Evolutionary conservation across 1,140 invertebrate species (phyloP), one percentile per base, ranked within the genome.

Genomic region (Platorchestia sp.): DNA sequence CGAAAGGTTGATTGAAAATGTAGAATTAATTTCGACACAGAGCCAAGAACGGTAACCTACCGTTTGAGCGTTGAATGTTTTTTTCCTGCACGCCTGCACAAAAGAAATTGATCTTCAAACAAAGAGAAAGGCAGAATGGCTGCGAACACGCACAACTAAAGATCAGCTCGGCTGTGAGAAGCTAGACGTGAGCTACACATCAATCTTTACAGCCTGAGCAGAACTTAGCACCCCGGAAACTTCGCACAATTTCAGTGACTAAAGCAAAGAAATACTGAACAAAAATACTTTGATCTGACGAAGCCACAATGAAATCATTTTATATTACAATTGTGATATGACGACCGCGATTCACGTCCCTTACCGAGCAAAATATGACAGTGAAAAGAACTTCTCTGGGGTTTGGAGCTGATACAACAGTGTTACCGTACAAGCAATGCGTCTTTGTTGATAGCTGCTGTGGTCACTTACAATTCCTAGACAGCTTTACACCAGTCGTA

Each of bases 21-120:
- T 36, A 75, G 59, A 14, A 89, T 27, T 89, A 41, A 36, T 89
- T 89, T 89, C 87, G 87, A 89, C 41, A 89, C 41, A 5, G 27
- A 89, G 36, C 14, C 14, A 42, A 1, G 0, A 89, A 42, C 41
- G 43, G 36, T 44, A 45, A 93, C 91, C 91, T 93, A 93, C 91
- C 91, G 91, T 93, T 44, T 93, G 91, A 44, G 91, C 41, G 91
- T 22, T 47, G 91, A 93, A 93, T 47, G 91, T 45, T 45, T 93
- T 93, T 93, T 93, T 93, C 91, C 91, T 47, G 45, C 44, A 44
- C 14, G 45, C 43, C 91, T 93, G 91, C 45, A 47, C 43, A 93
- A 93, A 93, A 93, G 45, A 93, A 93, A 93, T 44, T 40, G 36
- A 93, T 90, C 91, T 93, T 93, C 91, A 93, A 93, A 93, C 91